A percentile compares a stretch with the other conserved stretches of the same genome.
These are phyloP conservation scores for Syngnathus floridae DNA, from an alignment of 2,113 vertebrate species.

Conservation along the genomic window DNA sequence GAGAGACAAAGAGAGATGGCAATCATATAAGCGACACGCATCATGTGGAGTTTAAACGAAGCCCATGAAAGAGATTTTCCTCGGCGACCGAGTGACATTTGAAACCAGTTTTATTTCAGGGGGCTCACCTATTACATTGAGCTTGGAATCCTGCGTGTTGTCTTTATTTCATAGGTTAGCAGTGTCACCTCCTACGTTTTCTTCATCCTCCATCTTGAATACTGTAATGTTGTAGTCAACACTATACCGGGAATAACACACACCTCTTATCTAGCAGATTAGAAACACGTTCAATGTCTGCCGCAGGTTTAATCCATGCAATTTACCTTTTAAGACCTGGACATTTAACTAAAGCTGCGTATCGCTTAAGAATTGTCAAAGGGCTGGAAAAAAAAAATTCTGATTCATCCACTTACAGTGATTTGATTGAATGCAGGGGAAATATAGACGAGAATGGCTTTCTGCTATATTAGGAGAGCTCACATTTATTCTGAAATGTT, in stretches of 20 bases:
- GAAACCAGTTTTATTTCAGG: neutral
- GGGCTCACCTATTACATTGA: neutral
- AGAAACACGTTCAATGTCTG: neutral
- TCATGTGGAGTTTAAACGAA: neutral
- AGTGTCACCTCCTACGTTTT: neutral
- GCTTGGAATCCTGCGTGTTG: neutral
- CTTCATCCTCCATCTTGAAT: neutral
- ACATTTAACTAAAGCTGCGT: slow-evolving; percentile 9
- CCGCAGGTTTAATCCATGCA: neutral
- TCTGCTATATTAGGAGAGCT: neutral
- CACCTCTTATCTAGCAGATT: neutral
- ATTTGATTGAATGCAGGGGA: slow-evolving; percentile 1
- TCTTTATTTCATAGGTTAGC: neutral
- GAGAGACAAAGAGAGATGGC: slow-evolving; percentile 32
- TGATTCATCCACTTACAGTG: neutral
- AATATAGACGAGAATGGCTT: neutral
- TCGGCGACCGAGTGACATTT: neutral
- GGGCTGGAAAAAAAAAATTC: neutral
- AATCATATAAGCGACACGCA: slow-evolving; percentile 17
- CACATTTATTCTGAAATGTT: neutral
- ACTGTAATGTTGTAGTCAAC: neutral
- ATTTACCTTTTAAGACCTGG: neutral
- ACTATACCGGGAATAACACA: neutral
- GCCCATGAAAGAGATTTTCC: slow-evolving; percentile 2
- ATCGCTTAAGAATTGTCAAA: slow-evolving; percentile 8